A percentile compares a stretch with the other conserved stretches of the same genome.
phyloP scores from a whole-genome alignment of 2,113 vertebrate species.

The Fulmarus glacialis region DNA sequence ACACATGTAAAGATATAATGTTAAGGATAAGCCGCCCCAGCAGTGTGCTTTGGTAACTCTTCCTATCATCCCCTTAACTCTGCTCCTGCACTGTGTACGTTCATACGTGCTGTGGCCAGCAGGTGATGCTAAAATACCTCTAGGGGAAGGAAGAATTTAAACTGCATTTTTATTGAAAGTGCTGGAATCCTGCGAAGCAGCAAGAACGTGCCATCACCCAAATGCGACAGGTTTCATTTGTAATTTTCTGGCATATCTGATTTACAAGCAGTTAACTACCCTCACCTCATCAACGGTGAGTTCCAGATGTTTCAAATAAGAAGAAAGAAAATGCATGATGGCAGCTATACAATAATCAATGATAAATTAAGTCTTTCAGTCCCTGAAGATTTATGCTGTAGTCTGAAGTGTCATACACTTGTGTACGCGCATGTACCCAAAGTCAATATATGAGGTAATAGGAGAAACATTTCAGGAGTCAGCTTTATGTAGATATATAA shows the following conservation, averaged over 20 bases:
- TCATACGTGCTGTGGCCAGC: not conserved
- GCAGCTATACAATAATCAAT: not conserved
- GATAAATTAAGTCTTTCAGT: not conserved
- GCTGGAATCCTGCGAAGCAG: not conserved
- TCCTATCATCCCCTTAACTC: not conserved
- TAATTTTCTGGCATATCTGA: not conserved
- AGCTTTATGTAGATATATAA: not conserved
- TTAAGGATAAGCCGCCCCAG: not conserved
- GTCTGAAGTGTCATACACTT: not conserved
- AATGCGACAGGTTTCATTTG: not conserved
- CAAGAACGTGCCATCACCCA: not conserved
- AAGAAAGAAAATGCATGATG: not conserved
- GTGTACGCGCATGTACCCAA: rapidly evolving
- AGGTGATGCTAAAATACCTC: not conserved
- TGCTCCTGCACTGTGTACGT: not conserved
- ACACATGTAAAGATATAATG: not conserved
- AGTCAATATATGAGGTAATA: not conserved
- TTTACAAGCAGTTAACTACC: not conserved
- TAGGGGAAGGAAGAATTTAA: not conserved
- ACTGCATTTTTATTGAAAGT: not conserved
- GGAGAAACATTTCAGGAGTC: not conserved
- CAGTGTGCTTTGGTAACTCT: not conserved
- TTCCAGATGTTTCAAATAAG: not conserved
- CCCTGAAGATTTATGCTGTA: not conserved
- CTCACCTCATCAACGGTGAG: not conserved